Conservation (phyloP, 2,888 invertebrate genomes). For the Petrolisthes cinctipes region DNA sequence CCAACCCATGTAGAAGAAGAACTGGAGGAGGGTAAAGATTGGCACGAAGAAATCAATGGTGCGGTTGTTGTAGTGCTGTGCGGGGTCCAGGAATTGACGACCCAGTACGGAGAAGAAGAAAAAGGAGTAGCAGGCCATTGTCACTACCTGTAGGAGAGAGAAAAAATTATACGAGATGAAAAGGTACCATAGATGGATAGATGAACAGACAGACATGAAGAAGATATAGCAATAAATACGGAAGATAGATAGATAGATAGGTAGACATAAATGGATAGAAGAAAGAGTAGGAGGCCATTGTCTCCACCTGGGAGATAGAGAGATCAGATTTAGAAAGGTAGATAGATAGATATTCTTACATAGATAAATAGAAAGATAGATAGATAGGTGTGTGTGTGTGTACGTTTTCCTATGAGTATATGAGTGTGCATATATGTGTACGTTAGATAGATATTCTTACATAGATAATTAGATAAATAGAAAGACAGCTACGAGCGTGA, state of each 20-base stretch:
- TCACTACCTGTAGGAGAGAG: conserved; percentile 81
- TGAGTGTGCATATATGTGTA: too few species aligned
- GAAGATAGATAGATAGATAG: too few species aligned
- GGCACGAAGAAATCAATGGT: conserved; percentile 82
- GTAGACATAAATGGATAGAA: not conserved
- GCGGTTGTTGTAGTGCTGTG: conserved; percentile 69
- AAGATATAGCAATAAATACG: not conserved
- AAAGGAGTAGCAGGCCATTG: conserved; percentile 89
- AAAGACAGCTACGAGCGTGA: too few species aligned
- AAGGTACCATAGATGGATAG: not conserved
- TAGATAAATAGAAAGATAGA: too few species aligned
- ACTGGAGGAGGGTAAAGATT: conserved; percentile 89
- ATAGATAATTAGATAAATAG: too few species aligned
- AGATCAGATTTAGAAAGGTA: too few species aligned
- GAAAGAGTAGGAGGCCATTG: not conserved
- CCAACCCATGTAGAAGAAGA: conserved; percentile 95
- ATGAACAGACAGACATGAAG: not conserved
- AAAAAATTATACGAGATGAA: not conserved
- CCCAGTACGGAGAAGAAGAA: conserved; percentile 91
- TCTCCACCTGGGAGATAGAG: not conserved
- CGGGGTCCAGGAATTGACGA: conserved; percentile 82
- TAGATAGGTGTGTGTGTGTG: too few species aligned
- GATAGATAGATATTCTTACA: too few species aligned
- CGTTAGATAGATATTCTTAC: too few species aligned
- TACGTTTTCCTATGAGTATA: too few species aligned